Conservation (phyloP, 2,888 invertebrate genomes). For the Pollenia labialis region DNA sequence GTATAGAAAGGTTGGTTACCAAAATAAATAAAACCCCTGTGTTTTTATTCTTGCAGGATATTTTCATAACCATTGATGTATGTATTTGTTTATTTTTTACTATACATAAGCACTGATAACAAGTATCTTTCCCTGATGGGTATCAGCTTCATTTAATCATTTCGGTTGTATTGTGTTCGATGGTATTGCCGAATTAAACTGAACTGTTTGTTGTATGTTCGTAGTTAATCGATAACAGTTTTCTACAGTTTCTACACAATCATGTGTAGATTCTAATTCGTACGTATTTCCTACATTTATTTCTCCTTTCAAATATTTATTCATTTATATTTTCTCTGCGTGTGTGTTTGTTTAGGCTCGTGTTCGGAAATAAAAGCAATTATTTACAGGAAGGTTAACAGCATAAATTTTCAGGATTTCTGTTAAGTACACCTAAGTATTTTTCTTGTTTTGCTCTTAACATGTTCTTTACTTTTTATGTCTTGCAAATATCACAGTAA, state of each 20-base stretch:
- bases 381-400: conserved; percentile 71
- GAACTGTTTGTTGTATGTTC: conserved; percentile 15
- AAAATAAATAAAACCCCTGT: too few relatives aligned
- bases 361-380: conserved; percentile 71
- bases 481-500: conserved; percentile 40
- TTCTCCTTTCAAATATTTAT: conserved; percentile 30
- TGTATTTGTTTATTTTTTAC: background rate
- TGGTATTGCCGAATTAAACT: background rate
- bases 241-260: too few relatives aligned
- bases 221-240: conserved; percentile 45
- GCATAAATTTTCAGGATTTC: conserved; percentile 69
- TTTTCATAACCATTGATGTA: background rate
- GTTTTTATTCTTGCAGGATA: too few relatives aligned
- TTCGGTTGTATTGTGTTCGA: conserved; percentile 38
- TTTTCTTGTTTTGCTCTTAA: conserved; percentile 3
- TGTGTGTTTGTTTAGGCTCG: conserved; percentile 34
- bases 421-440: conserved; percentile 48
- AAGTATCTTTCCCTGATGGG: conserved; percentile 64
- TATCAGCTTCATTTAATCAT: conserved; percentile 70
- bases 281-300: conserved; percentile 41
- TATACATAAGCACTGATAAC: conserved; percentile 39
- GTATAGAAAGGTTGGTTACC: too few relatives aligned
- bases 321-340: conserved; percentile 39
- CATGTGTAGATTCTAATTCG: conserved; percentile 7
- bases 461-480: background rate